A percentile compares a stretch with the other conserved stretches of the same genome.
These are phyloP conservation scores for Cephus cinctus DNA, from an alignment of 1,140 invertebrate species.

Conservation along the genomic window DNA sequence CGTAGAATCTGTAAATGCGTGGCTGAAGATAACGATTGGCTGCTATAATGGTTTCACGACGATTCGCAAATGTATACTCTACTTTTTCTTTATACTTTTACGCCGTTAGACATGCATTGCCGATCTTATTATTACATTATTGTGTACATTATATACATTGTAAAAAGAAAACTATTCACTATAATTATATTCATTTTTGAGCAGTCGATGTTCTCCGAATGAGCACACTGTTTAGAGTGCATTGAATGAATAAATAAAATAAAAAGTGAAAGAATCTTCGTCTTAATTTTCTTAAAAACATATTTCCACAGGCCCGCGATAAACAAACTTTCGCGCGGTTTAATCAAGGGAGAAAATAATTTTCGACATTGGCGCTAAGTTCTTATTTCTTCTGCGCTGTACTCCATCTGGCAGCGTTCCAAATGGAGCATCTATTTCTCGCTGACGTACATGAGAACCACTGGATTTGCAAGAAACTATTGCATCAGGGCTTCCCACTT, in stretches of 20 bases:
- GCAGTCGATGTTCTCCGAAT: slow-evolving; percentile 31
- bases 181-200: slow-evolving; percentile 46
- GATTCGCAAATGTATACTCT: slow-evolving; percentile 36
- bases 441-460: too few species aligned
- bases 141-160: slow-evolving; percentile 46
- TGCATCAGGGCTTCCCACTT: too few species aligned
- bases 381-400: too few species aligned
- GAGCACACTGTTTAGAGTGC: slow-evolving; percentile 47
- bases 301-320: too few species aligned
- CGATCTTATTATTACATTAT: slow-evolving; percentile 36
- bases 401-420: too few species aligned
- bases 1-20: slow-evolving; percentile 28
- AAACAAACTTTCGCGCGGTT: too few species aligned
- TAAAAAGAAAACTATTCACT: slow-evolving; percentile 47
- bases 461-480: too few species aligned
- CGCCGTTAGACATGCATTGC: slow-evolving; percentile 36
- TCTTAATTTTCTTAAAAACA: background rate
- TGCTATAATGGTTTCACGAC: slow-evolving; percentile 35
- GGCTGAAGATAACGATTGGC: too few species aligned
- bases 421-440: too few species aligned
- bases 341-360: too few species aligned
- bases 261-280: slow-evolving; percentile 3
- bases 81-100: slow-evolving; percentile 34
- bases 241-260: slow-evolving; percentile 45
- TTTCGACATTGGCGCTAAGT: too few species aligned